phyloP scores from a whole-genome alignment of 2,797 vertebrate species.

The Myoxocephalus aenaeus region DNA sequence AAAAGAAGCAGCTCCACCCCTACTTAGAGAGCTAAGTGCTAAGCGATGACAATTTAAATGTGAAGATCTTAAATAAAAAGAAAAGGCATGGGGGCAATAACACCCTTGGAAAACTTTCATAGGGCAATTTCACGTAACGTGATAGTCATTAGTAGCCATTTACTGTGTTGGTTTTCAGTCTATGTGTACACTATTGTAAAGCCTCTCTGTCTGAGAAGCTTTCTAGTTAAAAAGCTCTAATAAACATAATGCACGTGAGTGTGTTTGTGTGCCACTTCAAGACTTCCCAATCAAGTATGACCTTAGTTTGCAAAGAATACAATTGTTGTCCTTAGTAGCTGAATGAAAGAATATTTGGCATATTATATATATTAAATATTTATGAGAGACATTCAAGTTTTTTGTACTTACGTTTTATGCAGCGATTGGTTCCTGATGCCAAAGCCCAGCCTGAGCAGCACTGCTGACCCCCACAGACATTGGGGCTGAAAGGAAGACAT shows the following conservation, averaged over 20 bases:
- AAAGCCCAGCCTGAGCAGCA: constrained; percentile 96
- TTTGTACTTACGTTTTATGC: constrained; percentile 94
- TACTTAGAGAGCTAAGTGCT: constrained; percentile 75
- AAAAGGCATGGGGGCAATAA: constrained; percentile 61
- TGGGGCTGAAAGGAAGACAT: constrained; percentile 84
- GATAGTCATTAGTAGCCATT: constrained; percentile 67
- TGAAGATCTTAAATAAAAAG: constrained; percentile 56
- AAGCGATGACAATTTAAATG: constrained; percentile 68
- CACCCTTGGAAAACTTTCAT: constrained; percentile 60
- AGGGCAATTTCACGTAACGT: constrained; percentile 67
- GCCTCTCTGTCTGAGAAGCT: constrained; percentile 45
- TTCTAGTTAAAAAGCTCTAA: constrained; percentile 19
- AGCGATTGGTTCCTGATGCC: constrained; percentile 91
- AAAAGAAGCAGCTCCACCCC: constrained; percentile 74
- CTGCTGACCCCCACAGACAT: constrained; percentile 94
- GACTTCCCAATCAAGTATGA: background rate
- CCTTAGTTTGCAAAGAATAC: constrained; percentile 16
- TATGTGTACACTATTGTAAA: constrained; percentile 42
- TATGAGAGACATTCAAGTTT: background rate
- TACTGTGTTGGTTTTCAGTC: constrained; percentile 57
- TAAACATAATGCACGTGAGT: constrained; percentile 26
- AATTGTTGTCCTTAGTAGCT: background rate
- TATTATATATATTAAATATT: constrained; percentile 9
- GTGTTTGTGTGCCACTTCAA: constrained; percentile 9
- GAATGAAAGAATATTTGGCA: constrained; percentile 4